These are phyloP conservation scores for Metaphire vulgaris DNA, from an alignment of 1,140 invertebrate species.

Conservation along the genomic window DNA sequence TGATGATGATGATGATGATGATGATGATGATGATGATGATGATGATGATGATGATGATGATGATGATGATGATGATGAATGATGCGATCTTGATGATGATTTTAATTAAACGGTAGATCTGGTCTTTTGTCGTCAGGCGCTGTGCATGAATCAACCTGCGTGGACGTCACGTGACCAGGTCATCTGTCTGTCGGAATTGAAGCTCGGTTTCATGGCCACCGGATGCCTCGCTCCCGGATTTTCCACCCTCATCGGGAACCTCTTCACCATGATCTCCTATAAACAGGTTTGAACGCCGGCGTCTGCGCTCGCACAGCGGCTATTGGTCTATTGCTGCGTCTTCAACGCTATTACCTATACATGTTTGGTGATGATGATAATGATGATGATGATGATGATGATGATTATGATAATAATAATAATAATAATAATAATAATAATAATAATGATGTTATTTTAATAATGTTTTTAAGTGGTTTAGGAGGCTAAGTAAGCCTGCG, in stretches of 20 bases:
- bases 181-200: conserved; percentile 76
- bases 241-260: conserved; percentile 99
- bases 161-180: conserved; percentile 99
- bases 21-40: conserved; percentile 29
- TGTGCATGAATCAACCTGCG: conserved; percentile 95
- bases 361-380: too few relatives aligned
- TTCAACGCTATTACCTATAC: too few relatives aligned
- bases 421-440: too few relatives aligned
- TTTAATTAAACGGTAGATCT: too few relatives aligned
- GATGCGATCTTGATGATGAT: background rate
- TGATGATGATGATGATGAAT: conserved; percentile 28
- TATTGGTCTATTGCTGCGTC: too few relatives aligned
- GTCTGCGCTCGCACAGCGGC: too few relatives aligned
- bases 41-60: conserved; percentile 28
- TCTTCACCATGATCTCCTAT: conserved; percentile 99
- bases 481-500: too few relatives aligned
- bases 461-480: too few relatives aligned
- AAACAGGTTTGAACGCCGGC: conserved; percentile 72
- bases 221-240: conserved; percentile 98
- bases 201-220: conserved; percentile 93
- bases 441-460: too few relatives aligned
- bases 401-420: too few relatives aligned
- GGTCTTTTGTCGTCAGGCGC: conserved; percentile 66
- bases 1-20: conserved; percentile 29
- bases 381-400: too few relatives aligned